Evolutionary conservation across 2,797 vertebrate genomes (phyloP).

Genomic region (Lacerta agilis): DNA sequence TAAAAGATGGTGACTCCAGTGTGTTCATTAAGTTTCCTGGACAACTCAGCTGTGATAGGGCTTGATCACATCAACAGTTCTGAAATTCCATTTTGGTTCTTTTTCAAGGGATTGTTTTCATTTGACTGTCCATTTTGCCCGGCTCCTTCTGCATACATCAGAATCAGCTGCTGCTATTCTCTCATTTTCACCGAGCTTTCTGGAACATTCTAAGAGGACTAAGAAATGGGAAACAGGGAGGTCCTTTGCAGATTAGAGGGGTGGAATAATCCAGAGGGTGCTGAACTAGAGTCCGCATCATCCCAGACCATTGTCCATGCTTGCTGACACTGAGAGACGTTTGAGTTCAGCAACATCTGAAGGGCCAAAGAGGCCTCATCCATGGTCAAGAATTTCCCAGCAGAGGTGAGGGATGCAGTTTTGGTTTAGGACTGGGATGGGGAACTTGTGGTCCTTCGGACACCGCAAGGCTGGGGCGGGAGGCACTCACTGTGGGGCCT

Average conservation of each 20-base stretch:
- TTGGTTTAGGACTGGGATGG: background rate
- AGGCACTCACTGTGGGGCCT: too few species aligned
- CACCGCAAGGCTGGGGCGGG: too few species aligned
- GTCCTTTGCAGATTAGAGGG: background rate
- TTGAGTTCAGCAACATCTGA: too few species aligned
- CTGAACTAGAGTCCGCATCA: too few species aligned
- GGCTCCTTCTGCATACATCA: background rate
- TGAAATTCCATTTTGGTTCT: background rate
- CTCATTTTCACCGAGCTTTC: background rate
- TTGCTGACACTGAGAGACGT: too few species aligned
- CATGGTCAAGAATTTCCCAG: too few species aligned
- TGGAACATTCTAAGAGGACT: background rate
- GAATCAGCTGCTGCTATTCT: background rate
- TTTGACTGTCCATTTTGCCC: background rate
- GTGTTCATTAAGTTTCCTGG: background rate
- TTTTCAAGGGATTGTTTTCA: background rate
- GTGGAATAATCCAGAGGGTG: background rate
- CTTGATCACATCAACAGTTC: background rate
- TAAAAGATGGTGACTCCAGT: background rate
- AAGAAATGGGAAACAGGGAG: background rate
- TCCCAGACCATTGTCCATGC: too few species aligned
- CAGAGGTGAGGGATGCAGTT: too few species aligned
- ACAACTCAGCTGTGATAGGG: background rate
- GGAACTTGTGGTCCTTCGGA: too few species aligned
- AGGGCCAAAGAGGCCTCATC: too few species aligned